Base-by-base conservation (phyloP, 2,797 vertebrate genomes). In the Decapterus maruadsi region DNA sequence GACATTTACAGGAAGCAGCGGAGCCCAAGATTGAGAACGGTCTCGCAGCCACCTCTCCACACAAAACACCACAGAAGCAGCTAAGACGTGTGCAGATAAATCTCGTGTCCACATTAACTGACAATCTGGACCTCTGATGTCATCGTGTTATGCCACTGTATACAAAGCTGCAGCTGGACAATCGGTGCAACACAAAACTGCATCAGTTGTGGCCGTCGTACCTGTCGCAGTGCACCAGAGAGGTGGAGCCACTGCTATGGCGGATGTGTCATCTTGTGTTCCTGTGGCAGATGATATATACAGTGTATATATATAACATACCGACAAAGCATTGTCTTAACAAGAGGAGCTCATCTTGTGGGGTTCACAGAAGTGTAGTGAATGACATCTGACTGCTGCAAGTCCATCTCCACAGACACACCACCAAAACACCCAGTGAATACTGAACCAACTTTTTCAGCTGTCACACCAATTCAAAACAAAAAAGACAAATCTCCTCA, bases 201-300 rank as follows among this genome's bases (percentile, higher is more conserved):
- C 61, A 51, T 71, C 20, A 7, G 31, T n/a, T 29, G 19, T 11
- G n/a, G 45, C 61, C 40, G 22, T 50, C 64, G 38, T 94, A 94
- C 93, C 91, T 93, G 82, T 61, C 2, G 73, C 83, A 73, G 84
- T 74, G 88, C 87, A 89, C 92, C 90, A 87, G 20, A 69, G 17
- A 78, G 81, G 63, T 22, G 86, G 76, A 73, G 74, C 81, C 83
- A 83, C 83, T 75, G 75, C 85, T 67, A 59, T 2, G 59, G 90
- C 20, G 80, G 89, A 89, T 0, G 80, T 58, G 74, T 94, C 93
- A 57, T 93, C 93, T 72, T 88, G 81, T 78, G 94, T 93, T 63
- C 90, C 93, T 94, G 87, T 48, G 84, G 76, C 74, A 75, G 84
- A 92, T 20, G 36, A 92, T 70, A 89, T 46, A n/a, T 7, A 62